A percentile compares a stretch with the other conserved stretches of the same genome.
Conservation (phyloP, 1,140 invertebrate genomes). For the Drosophila nasuta region DNA sequence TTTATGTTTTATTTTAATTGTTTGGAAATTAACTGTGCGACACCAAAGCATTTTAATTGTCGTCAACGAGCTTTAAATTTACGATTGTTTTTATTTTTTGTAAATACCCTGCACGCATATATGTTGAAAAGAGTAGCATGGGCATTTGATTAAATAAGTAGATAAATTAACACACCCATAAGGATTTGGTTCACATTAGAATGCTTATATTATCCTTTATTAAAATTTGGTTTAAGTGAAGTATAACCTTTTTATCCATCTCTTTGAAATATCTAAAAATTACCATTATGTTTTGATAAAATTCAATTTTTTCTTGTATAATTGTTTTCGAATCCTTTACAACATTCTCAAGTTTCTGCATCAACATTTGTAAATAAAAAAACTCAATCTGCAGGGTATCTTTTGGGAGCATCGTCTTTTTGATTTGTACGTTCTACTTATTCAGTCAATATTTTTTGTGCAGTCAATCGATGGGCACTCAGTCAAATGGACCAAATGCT, state of each 20-base stretch:
- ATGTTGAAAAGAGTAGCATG: constrained; percentile 3
- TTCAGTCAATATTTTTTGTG: constrained; percentile 27
- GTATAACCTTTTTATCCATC: too few relatives aligned
- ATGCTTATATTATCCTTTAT: too few relatives aligned
- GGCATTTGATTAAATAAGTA: background rate
- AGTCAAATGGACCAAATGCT: constrained; percentile 15
- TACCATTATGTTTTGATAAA: too few relatives aligned
- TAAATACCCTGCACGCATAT: constrained; percentile 14
- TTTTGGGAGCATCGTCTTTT: background rate
- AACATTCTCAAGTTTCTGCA: too few relatives aligned
- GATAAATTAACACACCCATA: background rate
- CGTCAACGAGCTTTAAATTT: constrained; percentile 63
- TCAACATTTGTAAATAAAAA: background rate
- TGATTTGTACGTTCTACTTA: constrained; percentile 8
- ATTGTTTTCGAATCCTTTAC: too few relatives aligned
- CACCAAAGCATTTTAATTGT: constrained; percentile 64
- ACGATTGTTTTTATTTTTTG: constrained; percentile 37
- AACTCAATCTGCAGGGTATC: background rate
- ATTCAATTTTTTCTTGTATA: too few relatives aligned
- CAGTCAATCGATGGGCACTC: constrained; percentile 67
- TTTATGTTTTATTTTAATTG: constrained; percentile 58
- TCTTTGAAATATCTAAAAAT: too few relatives aligned
- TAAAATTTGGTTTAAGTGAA: too few relatives aligned
- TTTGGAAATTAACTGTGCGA: constrained; percentile 63
- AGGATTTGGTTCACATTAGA: too few relatives aligned